Percentiles rank a stretch among this genome's conserved stretches.
phyloP scores from a whole-genome alignment of 1,140 invertebrate species.

The Aphaenogaster floridana region DNA sequence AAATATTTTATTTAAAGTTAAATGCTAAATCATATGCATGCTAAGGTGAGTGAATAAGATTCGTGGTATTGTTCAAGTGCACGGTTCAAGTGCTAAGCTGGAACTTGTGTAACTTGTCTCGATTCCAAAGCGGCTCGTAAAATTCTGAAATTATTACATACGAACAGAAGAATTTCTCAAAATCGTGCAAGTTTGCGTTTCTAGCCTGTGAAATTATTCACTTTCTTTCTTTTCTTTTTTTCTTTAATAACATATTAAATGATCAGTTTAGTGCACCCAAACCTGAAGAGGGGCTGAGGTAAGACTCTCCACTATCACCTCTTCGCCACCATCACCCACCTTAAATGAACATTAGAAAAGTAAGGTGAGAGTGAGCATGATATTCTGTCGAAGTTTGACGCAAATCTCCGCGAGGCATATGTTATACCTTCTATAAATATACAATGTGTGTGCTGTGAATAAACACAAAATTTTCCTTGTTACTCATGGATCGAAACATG shows the following conservation, averaged over 20 bases:
- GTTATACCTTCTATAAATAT: slow-evolving; percentile 53
- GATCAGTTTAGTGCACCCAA: slow-evolving; percentile 75
- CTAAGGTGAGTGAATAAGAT: slow-evolving; percentile 60
- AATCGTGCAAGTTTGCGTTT: slow-evolving; percentile 72
- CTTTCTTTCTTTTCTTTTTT: slow-evolving; percentile 16
- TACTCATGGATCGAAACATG: slow-evolving; percentile 35
- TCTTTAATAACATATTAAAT: slow-evolving; percentile 69
- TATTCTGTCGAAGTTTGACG: slow-evolving; percentile 30
- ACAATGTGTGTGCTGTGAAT: slow-evolving; percentile 10
- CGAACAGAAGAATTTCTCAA: slow-evolving; percentile 34
- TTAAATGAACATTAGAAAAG: slow-evolving; percentile 76
- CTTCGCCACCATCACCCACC: slow-evolving; percentile 81
- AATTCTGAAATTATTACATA: slow-evolving; percentile 56
- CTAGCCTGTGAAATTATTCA: slow-evolving; percentile 64
- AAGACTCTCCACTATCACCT: slow-evolving; percentile 80
- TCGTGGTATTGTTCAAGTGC: slow-evolving; percentile 59
- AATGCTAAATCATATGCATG: slow-evolving; percentile 55
- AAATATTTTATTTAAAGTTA: slow-evolving; percentile 20
- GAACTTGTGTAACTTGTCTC: slow-evolving; percentile 54
- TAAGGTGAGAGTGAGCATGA: slow-evolving; percentile 66
- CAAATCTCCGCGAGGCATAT: slow-evolving; percentile 45
- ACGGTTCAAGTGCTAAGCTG: slow-evolving; percentile 64
- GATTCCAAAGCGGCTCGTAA: slow-evolving; percentile 56
- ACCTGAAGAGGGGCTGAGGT: slow-evolving; percentile 81
- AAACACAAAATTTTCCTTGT: slow-evolving; percentile 18